Evolutionary conservation across 2,113 vertebrate species (phyloP), one percentile per base, ranked within the genome.

Genomic region (Etheostoma spectabile): DNA sequence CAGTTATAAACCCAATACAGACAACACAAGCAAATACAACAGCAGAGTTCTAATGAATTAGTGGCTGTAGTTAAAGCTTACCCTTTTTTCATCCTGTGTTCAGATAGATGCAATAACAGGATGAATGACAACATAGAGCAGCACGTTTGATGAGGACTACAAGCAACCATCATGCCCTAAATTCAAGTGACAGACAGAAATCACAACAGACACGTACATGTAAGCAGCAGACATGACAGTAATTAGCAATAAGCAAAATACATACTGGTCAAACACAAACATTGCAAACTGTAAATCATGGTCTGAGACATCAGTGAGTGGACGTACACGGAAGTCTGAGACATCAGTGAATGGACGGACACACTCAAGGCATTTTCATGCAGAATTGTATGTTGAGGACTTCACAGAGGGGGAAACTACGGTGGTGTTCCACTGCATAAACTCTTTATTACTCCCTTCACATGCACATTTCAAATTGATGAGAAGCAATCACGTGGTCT

Each of bases 101-200:
- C 38, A 35, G 76, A 82, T 61, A 35, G 80, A 84, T 0, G 52
- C 68, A 86, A 87, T 79, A 77, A 91, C 57, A 64, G 78, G 60
- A 69, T 19, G 60, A 75, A 63, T 72, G 59, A 74, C 16, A 82
- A 84, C 61, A 84, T 2, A 74, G 59, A 75, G 59, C 35, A 66
- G 68, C 62, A 48, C 18, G 16, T 77, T 83, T 74, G 64, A 86
- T 75, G 74, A 57, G 48, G 69, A 52, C 57, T 72, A 82, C 61
- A 74, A 77, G 68, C 72, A 67, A 67, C 12, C 73, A 27, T 68
- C 68, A 19, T 73, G 63, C 45, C 78, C 83, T 84, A 35, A 67
- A 89, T 67, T 67, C 71, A 52, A 49, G 55, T 60, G 72, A 72
- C 46, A 78, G 45, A 75, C 53, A 83, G 33, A 4, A 70, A 87